phyloP scores from a whole-genome alignment of 1,140 invertebrate species.

The Lepidurus apus region DNA sequence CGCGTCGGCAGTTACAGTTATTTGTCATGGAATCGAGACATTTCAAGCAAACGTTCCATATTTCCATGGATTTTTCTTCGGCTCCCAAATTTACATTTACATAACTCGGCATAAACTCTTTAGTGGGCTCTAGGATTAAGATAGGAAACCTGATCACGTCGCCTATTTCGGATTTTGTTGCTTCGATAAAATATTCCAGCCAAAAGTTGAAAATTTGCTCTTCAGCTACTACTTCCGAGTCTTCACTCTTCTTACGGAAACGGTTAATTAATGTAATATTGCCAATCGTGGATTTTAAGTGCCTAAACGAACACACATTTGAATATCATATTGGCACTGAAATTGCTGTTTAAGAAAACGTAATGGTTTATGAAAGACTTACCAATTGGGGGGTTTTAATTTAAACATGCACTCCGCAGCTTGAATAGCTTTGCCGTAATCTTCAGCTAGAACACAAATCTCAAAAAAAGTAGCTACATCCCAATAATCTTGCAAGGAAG shows the following conservation, averaged over 20 bases:
- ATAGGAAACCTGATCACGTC: constrained; percentile 85
- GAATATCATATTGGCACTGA: background rate
- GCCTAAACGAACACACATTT: constrained; percentile 51
- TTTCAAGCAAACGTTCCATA: constrained; percentile 76
- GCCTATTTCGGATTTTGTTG: constrained; percentile 68
- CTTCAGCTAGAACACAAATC: constrained; percentile 93
- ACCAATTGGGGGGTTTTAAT: constrained; percentile 96
- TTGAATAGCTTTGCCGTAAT: constrained; percentile 94
- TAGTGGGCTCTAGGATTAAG: constrained; percentile 73
- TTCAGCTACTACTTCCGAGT: constrained; percentile 62
- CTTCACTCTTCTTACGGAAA: constrained; percentile 67
- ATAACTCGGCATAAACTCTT: constrained; percentile 89
- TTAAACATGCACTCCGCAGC: constrained; percentile 99
- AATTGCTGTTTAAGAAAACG: constrained; percentile 22
- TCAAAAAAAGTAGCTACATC: constrained; percentile 99
- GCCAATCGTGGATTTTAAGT: constrained; percentile 94
- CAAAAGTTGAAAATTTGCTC: constrained; percentile 92
- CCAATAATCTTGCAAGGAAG: constrained; percentile 94
- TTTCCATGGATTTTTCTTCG: constrained; percentile 82
- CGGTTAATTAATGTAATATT: constrained; percentile 94
- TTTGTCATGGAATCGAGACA: constrained; percentile 57
- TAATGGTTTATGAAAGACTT: constrained; percentile 34
- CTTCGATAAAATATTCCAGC: constrained; percentile 98
- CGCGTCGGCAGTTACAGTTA: constrained; percentile 53
- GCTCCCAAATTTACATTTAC: constrained; percentile 90